Evolutionary conservation across 1,140 invertebrate species (phyloP).

Genomic region (Drosophila nasuta): DNA sequence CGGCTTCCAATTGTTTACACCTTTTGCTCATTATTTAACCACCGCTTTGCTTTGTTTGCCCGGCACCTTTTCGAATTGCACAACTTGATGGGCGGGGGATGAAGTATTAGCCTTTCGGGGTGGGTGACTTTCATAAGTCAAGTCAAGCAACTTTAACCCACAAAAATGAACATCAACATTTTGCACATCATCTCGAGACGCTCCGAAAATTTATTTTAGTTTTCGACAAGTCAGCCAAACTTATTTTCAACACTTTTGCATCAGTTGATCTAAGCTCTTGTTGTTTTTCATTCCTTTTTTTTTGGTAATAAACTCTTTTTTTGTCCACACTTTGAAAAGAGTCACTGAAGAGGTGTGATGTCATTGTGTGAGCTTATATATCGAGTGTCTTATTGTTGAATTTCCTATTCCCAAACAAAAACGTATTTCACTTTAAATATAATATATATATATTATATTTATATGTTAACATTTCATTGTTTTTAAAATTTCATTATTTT

Average conservation of each 20-base stretch:
- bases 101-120: too few relatives aligned
- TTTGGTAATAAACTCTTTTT: background rate
- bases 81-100: background rate
- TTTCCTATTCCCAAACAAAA: too few relatives aligned
- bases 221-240: conserved; percentile 5
- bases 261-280: background rate
- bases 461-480: too few relatives aligned
- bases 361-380: background rate
- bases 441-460: too few relatives aligned
- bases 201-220: conserved; percentile 7
- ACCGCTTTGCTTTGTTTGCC: conserved; percentile 53
- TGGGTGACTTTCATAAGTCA: conserved; percentile 26
- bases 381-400: too few relatives aligned
- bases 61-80: conserved; percentile 28
- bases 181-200: conserved; percentile 27
- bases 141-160: conserved; percentile 33
- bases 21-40: conserved; percentile 74
- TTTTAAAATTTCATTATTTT: too few relatives aligned
- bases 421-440: too few relatives aligned
- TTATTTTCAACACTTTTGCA: conserved; percentile 9
- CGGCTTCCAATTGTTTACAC: conserved; percentile 60
- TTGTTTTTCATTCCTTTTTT: too few relatives aligned
- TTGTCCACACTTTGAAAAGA: background rate
- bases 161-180: conserved; percentile 26
- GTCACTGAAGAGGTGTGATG: background rate